Evolutionary conservation across 2,797 vertebrate species (phyloP).

Genomic region (Coregonus ussuriensis): DNA sequence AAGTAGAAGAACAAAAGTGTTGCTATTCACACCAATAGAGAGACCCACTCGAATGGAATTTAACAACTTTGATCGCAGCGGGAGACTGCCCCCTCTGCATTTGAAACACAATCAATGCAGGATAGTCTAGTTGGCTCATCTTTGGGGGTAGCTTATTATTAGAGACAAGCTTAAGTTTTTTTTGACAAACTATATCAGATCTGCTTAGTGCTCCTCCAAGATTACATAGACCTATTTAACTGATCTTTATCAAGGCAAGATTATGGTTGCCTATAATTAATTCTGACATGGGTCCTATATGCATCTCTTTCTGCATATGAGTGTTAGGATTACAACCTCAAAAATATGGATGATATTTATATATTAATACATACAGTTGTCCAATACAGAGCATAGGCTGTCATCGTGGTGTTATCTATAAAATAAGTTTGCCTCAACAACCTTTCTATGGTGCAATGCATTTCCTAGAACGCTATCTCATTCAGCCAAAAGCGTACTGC

Average conservation of each 20-base stretch:
- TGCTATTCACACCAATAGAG: not conserved
- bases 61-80: conserved; percentile 55
- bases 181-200: not conserved
- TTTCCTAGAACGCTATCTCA: conserved; percentile 91
- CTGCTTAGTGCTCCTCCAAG: not conserved
- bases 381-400: not conserved
- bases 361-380: not conserved
- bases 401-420: conserved; percentile 62
- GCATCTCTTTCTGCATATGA: conserved; percentile 26
- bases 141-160: conserved; percentile 44
- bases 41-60: conserved; percentile 55
- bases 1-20: not conserved
- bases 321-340: conserved; percentile 3
- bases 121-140: conserved; percentile 50
- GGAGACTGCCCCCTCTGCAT: conserved; percentile 59
- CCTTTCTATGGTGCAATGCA: conserved; percentile 46
- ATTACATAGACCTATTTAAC: not conserved
- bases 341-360: not conserved
- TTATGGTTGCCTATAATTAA: not conserved
- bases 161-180: not conserved
- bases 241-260: not conserved
- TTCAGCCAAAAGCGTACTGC: conserved; percentile 66
- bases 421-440: conserved; percentile 46
- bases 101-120: conserved; percentile 60
- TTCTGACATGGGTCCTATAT: too few species aligned